A percentile compares a stretch with the other conserved stretches of the same genome.
Conservation (phyloP, 2,888 invertebrate species). For the Clitarchus hookeri region DNA sequence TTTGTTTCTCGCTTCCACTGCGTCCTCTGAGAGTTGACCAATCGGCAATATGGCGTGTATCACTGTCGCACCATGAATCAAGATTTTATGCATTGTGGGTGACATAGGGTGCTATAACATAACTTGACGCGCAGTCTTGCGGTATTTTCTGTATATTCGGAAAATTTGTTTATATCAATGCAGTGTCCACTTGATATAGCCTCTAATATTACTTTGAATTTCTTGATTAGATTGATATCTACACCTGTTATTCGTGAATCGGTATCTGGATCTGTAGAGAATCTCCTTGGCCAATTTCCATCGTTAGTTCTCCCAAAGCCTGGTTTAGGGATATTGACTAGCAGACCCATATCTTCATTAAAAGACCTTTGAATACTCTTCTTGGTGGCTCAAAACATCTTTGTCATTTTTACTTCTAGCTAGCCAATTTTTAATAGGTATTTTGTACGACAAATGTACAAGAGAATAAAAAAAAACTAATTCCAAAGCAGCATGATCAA, state of each 20-base stretch:
- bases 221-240: not conserved
- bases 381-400: not conserved
- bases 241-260: not conserved
- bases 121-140: not conserved
- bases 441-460: too few relatives aligned
- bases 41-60: not conserved
- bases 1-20: not conserved
- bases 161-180: not conserved
- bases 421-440: too few relatives aligned
- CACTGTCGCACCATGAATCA: not conserved
- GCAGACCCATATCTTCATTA: not conserved
- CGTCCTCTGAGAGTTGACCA: not conserved
- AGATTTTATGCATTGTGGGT: not conserved
- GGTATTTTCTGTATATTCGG: not conserved
- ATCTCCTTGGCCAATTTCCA: not conserved
- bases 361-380: not conserved
- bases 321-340: not conserved
- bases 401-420: not conserved
- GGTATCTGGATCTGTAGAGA: not conserved
- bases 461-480: too few relatives aligned
- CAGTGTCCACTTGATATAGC: not conserved
- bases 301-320: not conserved
- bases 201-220: not conserved
- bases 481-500: not conserved
- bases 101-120: not conserved